Conservation (phyloP, 2,113 vertebrate genomes). For the Rhombomys opimus region DNA sequence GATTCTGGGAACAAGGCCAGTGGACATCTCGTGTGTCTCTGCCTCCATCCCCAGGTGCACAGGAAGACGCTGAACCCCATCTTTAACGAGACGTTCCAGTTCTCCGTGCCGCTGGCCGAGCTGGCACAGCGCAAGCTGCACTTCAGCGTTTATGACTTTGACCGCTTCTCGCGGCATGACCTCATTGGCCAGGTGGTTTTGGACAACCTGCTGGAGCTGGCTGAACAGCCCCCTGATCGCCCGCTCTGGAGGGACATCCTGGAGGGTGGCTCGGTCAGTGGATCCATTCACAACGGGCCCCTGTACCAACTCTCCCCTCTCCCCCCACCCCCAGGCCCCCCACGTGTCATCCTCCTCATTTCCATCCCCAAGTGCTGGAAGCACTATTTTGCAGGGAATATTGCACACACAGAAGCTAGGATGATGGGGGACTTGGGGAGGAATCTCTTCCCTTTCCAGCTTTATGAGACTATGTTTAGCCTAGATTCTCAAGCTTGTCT, state of each 20-base stretch:
- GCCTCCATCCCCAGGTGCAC: constrained; percentile 86
- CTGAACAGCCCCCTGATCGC: constrained; percentile 92
- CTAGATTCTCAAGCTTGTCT: no score
- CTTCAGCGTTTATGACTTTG: constrained; percentile 97
- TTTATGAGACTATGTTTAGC: no score
- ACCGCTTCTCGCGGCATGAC: constrained; percentile 96
- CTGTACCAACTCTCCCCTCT: not conserved
- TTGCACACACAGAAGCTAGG: not conserved
- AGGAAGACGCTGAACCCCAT: constrained; percentile 96
- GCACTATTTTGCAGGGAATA: not conserved
- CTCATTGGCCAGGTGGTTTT: constrained; percentile 96
- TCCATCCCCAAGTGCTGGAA: not conserved
- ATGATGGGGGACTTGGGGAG: rapidly evolving
- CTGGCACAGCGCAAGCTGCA: constrained; percentile 94
- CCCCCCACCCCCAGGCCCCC: no score
- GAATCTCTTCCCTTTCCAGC: rapidly evolving
- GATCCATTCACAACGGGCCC: rapidly evolving
- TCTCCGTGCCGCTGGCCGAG: constrained; percentile 93
- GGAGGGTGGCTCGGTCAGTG: constrained; percentile 93
- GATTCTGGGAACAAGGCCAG: not conserved
- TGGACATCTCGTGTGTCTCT: not conserved
- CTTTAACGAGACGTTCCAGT: constrained; percentile 97
- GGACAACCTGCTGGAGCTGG: constrained; percentile 96
- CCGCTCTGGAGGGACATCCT: constrained; percentile 96
- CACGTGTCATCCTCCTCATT: not conserved